These are phyloP conservation scores for Dryobota labecula DNA, from an alignment of 2,888 invertebrate genomes.

Conservation along the genomic window DNA sequence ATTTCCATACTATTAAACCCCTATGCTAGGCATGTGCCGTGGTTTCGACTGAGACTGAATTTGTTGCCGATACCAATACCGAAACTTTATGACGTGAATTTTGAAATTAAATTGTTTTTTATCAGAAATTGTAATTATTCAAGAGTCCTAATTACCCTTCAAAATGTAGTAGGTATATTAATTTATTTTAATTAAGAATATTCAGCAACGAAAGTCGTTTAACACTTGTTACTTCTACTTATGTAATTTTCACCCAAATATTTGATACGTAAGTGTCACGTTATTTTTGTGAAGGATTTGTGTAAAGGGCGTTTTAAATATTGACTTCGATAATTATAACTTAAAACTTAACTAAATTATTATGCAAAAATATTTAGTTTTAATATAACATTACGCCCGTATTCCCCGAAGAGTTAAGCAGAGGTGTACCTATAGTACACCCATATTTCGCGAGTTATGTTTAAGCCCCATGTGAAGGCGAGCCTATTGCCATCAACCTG, in stretches of 20 bases:
- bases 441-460: too few relatives aligned
- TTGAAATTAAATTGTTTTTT: background rate
- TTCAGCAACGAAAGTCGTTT: background rate
- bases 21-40: constrained; percentile 33
- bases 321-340: background rate
- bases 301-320: background rate
- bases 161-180: background rate
- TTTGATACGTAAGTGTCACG: background rate
- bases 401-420: too few relatives aligned
- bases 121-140: background rate
- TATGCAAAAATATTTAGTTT: background rate
- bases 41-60: constrained; percentile 40
- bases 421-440: too few relatives aligned
- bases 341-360: background rate
- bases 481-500: too few relatives aligned
- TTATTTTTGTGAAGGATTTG: background rate
- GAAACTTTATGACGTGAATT: background rate
- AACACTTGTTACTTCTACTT: too few relatives aligned
- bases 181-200: background rate
- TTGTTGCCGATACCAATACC: constrained; percentile 5
- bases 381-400: too few relatives aligned
- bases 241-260: background rate
- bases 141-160: background rate
- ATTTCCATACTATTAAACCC: constrained; percentile 77
- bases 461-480: too few relatives aligned